Evolutionary conservation across 2,888 invertebrate genomes (phyloP).

Genomic region (Catotricha subobsoleta): DNA sequence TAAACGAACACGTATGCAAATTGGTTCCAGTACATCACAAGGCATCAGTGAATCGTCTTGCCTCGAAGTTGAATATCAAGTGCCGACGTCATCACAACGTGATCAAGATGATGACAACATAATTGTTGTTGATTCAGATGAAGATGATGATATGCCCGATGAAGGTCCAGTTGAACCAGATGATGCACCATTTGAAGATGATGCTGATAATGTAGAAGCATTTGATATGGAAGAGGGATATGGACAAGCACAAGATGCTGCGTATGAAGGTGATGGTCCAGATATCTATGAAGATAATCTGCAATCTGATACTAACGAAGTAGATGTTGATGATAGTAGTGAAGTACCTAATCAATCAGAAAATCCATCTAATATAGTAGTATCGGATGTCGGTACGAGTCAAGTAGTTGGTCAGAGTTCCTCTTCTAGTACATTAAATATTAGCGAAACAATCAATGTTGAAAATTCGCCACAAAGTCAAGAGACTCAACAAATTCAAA

Average conservation of each 20-base stretch:
- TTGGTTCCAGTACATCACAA: slow-evolving; percentile 18
- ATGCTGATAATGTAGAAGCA: slow-evolving; percentile 36
- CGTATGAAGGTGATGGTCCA: slow-evolving; percentile 29
- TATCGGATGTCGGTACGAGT: slow-evolving; percentile 18
- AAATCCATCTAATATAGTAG: no score
- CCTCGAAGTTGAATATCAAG: slow-evolving; percentile 54
- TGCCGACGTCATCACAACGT: slow-evolving; percentile 71
- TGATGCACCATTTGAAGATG: slow-evolving; percentile 29
- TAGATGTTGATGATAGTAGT: slow-evolving; percentile 44
- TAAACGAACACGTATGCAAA: slow-evolving; percentile 24
- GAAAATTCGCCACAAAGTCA: slow-evolving; percentile 16
- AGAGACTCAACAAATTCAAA: slow-evolving; percentile 42
- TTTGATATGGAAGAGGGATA: slow-evolving; percentile 38
- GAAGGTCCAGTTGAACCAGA: slow-evolving; percentile 38
- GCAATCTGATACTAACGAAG: slow-evolving; percentile 40
- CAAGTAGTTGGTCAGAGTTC: slow-evolving; percentile 8
- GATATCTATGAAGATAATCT: slow-evolving; percentile 33
- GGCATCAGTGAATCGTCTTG: slow-evolving; percentile 44
- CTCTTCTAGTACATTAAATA: background rate
- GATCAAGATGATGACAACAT: slow-evolving; percentile 76
- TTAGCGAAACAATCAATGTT: slow-evolving; percentile 19
- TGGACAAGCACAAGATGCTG: slow-evolving; percentile 23
- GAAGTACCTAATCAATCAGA: slow-evolving; percentile 44
- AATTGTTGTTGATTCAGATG: slow-evolving; percentile 62
- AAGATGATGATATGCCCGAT: slow-evolving; percentile 41